A percentile compares a stretch with the other conserved stretches of the same genome.
phyloP scores from a whole-genome alignment of 1,140 invertebrate species.

The Oedothorax gibbosus region DNA sequence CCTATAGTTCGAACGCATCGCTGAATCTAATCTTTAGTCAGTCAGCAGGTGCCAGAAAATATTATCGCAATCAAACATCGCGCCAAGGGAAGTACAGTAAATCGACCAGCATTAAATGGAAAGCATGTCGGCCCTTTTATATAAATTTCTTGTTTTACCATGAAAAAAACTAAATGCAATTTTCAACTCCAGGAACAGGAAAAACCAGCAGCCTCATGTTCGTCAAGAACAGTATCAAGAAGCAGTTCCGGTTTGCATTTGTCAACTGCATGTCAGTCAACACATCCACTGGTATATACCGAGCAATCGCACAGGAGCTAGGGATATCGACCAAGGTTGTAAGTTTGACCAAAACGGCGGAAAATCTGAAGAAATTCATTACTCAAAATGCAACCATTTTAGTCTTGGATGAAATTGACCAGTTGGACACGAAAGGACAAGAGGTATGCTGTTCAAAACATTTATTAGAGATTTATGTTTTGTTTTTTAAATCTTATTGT shows the following conservation, averaged over 20 bases:
- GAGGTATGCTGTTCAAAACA: no score
- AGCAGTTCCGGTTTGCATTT: conserved; percentile 65
- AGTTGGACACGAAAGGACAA: conserved; percentile 85
- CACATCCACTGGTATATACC: conserved; percentile 78
- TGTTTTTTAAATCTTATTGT: no score
- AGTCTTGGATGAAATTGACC: conserved; percentile 97
- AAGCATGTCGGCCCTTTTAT: no score
- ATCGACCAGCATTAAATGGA: no score
- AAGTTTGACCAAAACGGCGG: conserved; percentile 74
- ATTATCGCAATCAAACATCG: no score
- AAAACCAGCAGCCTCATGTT: conserved; percentile 89
- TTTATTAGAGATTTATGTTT: no score
- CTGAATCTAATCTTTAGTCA: no score
- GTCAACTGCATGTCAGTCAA: conserved; percentile 87
- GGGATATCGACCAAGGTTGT: conserved; percentile 33
- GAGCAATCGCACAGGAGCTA: conserved; percentile 66
- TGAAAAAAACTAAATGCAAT: no score
- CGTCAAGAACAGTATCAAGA: conserved; percentile 73
- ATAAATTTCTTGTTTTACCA: no score
- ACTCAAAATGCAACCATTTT: conserved; percentile 71
- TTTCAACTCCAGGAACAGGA: conserved; percentile 79
- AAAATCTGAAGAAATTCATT: conserved; percentile 69
- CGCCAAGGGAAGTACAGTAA: no score
- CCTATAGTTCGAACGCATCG: no score
- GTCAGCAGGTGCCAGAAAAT: no score